Conservation (phyloP, 2,888 invertebrate genomes). For the Crocallis elinguaria region DNA sequence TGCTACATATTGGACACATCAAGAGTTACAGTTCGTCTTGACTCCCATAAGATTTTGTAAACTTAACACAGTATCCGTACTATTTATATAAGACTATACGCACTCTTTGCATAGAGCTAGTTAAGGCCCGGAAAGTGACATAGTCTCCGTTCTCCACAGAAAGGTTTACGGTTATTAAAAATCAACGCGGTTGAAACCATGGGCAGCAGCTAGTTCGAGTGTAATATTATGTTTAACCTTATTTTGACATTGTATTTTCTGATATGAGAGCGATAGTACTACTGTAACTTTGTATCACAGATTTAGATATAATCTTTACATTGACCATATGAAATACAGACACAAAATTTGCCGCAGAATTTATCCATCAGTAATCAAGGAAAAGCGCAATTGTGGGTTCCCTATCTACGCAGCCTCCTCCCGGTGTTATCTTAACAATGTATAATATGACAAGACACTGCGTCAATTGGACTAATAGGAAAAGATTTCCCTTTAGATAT, state of each 20-base stretch:
- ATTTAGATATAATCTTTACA: too few species aligned
- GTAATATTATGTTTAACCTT: too few species aligned
- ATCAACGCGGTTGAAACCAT: too few species aligned
- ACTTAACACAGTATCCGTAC: background rate
- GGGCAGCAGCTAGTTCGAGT: too few species aligned
- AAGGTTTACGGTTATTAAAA: too few species aligned
- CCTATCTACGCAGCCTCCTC: background rate
- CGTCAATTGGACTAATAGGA: constrained; percentile 6
- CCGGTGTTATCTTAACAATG: constrained; percentile 1
- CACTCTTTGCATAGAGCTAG: too few species aligned
- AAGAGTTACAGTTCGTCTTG: background rate
- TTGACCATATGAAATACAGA: background rate
- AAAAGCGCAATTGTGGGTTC: background rate
- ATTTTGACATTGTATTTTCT: too few species aligned
- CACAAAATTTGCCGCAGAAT: background rate
- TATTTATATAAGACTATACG: too few species aligned
- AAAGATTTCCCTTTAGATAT: constrained; percentile 4
- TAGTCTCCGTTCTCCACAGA: too few species aligned
- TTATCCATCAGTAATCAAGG: background rate
- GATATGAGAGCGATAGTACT: too few species aligned
- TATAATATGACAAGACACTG: constrained; percentile 9
- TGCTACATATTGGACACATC: constrained; percentile 11
- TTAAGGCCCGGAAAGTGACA: too few species aligned
- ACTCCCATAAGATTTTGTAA: background rate
- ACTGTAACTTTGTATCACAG: too few species aligned